Evolutionary conservation across 2,888 invertebrate genomes (phyloP), one percentile per base, ranked within the genome.

Genomic region (Pollenia amentaria): DNA sequence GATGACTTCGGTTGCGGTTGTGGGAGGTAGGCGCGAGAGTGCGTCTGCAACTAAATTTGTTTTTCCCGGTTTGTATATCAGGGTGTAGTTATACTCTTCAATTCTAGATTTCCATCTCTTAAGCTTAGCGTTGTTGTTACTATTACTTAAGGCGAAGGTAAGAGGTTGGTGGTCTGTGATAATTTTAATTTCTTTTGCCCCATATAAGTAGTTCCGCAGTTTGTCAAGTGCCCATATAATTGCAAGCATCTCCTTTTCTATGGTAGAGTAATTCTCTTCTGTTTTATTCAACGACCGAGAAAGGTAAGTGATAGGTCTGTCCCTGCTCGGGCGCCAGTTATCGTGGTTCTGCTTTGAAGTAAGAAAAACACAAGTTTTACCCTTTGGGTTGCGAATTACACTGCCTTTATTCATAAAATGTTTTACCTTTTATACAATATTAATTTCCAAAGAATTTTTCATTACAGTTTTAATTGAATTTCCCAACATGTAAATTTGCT

Each of bases 21-120:
- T 11, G 38, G 57, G n/a, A 29, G 38, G 53, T 76, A 81, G 57
- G 48, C 72, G 72, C 0, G 85, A 87, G 12, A 82, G 64, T 14
- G 86, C 87, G 18, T 83, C 80, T 12, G 87, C 85, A 3, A 88
- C 87, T n/a, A 87, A n/a, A 48, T 84, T 85, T 10, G 76, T 64
- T 46, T 86, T 84, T 3, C 84, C 70, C 42, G 76, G 76, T 69
- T 69, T 85, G 12, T 85, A 85, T 16, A 67, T 72, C 21, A 88
- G 11, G 40, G 82, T 75, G 10, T 77, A 87, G 40, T 88, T 85
- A 18, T 80, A 88, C 55, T 88, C 88, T 44, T 89, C 84, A 18
- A 85, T 85, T 16, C 85, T 78, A 3, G 85, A 77, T 16, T 88
- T 87, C 82, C 81, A 82, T 1, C 77, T 29, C 21, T 81, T 82